Percentiles rank a stretch among this genome's conserved stretches.
Evolutionary conservation across 2,888 invertebrate species (phyloP).

Genomic region (Panzeria rudis): DNA sequence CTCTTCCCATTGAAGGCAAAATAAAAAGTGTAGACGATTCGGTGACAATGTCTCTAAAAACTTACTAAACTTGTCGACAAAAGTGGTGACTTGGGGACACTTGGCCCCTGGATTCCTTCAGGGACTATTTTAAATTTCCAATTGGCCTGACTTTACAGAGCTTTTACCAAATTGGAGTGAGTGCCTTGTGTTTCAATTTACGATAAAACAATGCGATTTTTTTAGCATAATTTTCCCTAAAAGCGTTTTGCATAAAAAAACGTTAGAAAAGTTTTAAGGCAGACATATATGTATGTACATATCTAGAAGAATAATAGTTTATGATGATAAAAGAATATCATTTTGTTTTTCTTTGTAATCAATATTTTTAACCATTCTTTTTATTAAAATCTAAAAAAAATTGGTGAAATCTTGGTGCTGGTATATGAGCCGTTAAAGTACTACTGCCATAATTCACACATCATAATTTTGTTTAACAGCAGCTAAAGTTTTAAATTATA

Average conservation of each 20-base stretch:
- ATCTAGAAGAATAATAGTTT: background rate
- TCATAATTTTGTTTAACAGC: constrained; percentile 47
- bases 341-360: constrained; percentile 8
- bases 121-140: too few species aligned
- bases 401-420: constrained; percentile 27
- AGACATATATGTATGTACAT: background rate
- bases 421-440: constrained; percentile 51
- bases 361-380: constrained; percentile 21
- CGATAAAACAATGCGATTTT: constrained; percentile 35
- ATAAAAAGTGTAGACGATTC: too few species aligned
- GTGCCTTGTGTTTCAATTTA: constrained; percentile 34
- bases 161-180: background rate
- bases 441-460: constrained; percentile 57
- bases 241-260: constrained; percentile 27
- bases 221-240: constrained; percentile 12
- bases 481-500: constrained; percentile 40
- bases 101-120: too few species aligned
- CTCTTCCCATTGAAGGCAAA: too few species aligned
- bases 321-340: constrained; percentile 21
- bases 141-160: background rate
- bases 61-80: too few species aligned
- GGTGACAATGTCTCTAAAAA: too few species aligned
- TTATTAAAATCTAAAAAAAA: constrained; percentile 1
- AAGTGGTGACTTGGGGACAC: too few species aligned
- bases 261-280: background rate